These are phyloP conservation scores for Drosophila saltans DNA, from an alignment of 1,140 invertebrate genomes.

Conservation along the genomic window DNA sequence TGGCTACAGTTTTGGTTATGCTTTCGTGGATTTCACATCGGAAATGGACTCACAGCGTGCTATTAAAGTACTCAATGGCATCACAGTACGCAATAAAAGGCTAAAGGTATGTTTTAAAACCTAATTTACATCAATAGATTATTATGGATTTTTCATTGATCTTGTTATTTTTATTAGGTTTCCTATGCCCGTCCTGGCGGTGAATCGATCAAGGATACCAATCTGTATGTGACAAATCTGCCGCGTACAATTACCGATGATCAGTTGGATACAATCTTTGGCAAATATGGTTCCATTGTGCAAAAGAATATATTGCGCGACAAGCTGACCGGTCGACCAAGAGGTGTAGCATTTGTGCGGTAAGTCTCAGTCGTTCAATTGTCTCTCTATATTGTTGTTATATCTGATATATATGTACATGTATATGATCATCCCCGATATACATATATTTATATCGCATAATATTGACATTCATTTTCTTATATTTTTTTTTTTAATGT, in stretches of 20 bases:
- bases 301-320: conserved; percentile 95
- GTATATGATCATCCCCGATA: no score
- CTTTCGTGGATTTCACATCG: conserved; percentile 95
- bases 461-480: not conserved
- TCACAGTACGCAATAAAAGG: conserved; percentile 93
- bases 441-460: not conserved
- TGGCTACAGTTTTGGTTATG: conserved; percentile 98
- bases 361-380: conserved; percentile 82
- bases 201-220: conserved; percentile 97
- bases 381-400: not conserved
- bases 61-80: conserved; percentile 93
- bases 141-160: not conserved
- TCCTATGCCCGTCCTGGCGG: conserved; percentile 95
- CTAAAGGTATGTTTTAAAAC: conserved; percentile 86
- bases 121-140: not conserved
- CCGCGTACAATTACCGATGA: conserved; percentile 93
- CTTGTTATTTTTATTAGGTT: conserved; percentile 85
- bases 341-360: conserved; percentile 97
- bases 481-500: not conserved
- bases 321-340: conserved; percentile 92
- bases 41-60: conserved; percentile 93
- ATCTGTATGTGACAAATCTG: conserved; percentile 96
- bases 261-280: conserved; percentile 92
- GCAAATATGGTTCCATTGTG: conserved; percentile 93
- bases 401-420: no score